phyloP scores from a whole-genome alignment of 2,888 invertebrate genomes.

The Cosmia pyralina region DNA sequence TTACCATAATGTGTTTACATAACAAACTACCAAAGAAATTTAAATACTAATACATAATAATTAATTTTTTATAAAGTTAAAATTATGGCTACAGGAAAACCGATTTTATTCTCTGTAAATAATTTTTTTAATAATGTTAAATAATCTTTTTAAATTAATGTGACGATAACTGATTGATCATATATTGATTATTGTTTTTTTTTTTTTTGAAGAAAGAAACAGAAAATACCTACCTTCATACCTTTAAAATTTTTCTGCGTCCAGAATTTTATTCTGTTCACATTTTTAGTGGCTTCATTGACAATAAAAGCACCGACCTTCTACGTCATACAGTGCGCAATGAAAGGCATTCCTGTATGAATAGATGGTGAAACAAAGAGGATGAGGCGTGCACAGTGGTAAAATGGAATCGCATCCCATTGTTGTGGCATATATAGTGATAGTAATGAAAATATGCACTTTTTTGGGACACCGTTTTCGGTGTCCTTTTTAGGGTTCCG shows the following conservation, averaged over 20 bases:
- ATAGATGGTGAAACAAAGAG: constrained; percentile 34
- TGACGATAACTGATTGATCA: no score
- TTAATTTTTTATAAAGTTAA: no score
- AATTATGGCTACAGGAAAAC: no score
- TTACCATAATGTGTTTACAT: no score
- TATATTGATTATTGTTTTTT: no score
- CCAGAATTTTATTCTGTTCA: neutral
- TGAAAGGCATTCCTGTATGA: constrained; percentile 43
- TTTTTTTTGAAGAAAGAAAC: neutral
- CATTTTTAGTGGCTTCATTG: neutral
- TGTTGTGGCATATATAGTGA: constrained; percentile 14
- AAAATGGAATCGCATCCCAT: constrained; percentile 17
- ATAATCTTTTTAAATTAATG: no score
- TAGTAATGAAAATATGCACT: constrained; percentile 15
- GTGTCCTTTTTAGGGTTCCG: no score
- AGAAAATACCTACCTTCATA: neutral
- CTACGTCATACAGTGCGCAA: constrained; percentile 7
- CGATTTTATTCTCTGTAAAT: no score
- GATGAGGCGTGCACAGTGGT: constrained; percentile 3
- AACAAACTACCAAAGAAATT: no score
- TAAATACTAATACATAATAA: no score
- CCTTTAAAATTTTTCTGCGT: neutral
- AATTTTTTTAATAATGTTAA: no score
- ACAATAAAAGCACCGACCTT: constrained; percentile 12
- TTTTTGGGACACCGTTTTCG: no score